A percentile compares a stretch with the other conserved stretches of the same genome.
Evolutionary conservation across 2,888 invertebrate genomes (phyloP).

Genomic region (Melanchra persicariae): DNA sequence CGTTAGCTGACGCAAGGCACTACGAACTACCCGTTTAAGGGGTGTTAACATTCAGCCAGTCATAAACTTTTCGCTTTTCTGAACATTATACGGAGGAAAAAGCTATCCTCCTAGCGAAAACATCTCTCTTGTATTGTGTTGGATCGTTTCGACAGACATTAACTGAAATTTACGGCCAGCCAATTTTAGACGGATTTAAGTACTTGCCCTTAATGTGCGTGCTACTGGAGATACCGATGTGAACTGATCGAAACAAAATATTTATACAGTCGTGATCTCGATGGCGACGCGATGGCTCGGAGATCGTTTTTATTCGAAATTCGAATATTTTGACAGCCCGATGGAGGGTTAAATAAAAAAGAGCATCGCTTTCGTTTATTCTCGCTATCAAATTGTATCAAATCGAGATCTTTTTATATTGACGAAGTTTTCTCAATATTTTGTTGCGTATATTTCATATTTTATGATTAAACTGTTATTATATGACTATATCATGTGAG

Average conservation of each 20-base stretch:
- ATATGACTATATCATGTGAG: neutral
- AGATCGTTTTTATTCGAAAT: slow-evolving; percentile 30
- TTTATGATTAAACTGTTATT: neutral
- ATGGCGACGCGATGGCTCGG: neutral
- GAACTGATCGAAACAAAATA: slow-evolving; percentile 68
- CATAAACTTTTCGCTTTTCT: slow-evolving; percentile 74
- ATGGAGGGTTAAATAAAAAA: slow-evolving; percentile 11
- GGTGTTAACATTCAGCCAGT: slow-evolving; percentile 72
- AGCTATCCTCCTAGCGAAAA: slow-evolving; percentile 65
- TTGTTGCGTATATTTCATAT: neutral
- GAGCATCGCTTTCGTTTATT: slow-evolving; percentile 13
- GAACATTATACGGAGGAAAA: slow-evolving; percentile 72
- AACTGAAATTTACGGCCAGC: slow-evolving; percentile 79
- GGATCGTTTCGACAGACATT: slow-evolving; percentile 80
- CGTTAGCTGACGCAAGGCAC: slow-evolving; percentile 58
- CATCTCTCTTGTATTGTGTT: slow-evolving; percentile 75
- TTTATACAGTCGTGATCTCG: slow-evolving; percentile 65
- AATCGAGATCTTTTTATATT: neutral
- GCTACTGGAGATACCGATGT: slow-evolving; percentile 60
- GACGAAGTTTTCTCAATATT: neutral
- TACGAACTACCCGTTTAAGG: slow-evolving; percentile 69
- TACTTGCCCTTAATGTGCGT: slow-evolving; percentile 75
- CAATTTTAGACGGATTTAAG: slow-evolving; percentile 83
- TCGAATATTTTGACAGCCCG: slow-evolving; percentile 38
- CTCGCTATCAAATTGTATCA: neutral